These are phyloP conservation scores for Andricus grossulariae DNA, from an alignment of 1,140 invertebrate genomes.

Conservation along the genomic window DNA sequence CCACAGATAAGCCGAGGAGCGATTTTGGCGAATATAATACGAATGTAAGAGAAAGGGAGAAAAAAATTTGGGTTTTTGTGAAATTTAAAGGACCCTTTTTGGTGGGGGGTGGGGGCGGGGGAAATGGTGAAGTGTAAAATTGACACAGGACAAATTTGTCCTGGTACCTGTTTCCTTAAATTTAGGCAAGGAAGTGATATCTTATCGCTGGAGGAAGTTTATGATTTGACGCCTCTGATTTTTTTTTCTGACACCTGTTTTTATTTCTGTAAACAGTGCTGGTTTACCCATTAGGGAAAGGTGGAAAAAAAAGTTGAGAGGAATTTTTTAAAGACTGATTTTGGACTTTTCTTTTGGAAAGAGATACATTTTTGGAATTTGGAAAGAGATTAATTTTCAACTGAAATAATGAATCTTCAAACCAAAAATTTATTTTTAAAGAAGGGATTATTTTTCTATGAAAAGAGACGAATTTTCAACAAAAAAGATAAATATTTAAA, in stretches of 20 bases:
- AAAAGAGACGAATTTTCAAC: no score
- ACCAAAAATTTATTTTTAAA: no score
- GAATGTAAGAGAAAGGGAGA: background rate
- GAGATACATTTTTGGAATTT: background rate
- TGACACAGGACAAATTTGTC: conserved; percentile 15
- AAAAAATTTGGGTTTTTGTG: background rate
- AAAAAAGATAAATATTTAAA: no score
- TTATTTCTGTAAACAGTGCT: background rate
- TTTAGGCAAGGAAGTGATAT: background rate
- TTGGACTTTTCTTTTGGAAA: no score
- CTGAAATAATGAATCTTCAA: no score
- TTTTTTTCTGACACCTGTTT: background rate
- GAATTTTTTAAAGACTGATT: background rate
- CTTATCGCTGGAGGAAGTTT: background rate
- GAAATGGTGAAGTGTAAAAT: background rate
- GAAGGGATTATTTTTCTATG: no score
- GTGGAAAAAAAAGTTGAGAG: background rate
- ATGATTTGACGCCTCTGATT: background rate
- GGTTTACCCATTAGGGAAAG: no score
- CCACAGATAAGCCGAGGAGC: background rate
- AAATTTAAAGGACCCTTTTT: no score
- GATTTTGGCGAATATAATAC: background rate
- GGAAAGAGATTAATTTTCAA: no score
- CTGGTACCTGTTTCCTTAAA: conserved; percentile 23
- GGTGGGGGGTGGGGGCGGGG: no score